Percentiles rank a stretch among this genome's conserved stretches.
Conservation (phyloP, 2,888 invertebrate species). For the Eristalis pertinax region DNA sequence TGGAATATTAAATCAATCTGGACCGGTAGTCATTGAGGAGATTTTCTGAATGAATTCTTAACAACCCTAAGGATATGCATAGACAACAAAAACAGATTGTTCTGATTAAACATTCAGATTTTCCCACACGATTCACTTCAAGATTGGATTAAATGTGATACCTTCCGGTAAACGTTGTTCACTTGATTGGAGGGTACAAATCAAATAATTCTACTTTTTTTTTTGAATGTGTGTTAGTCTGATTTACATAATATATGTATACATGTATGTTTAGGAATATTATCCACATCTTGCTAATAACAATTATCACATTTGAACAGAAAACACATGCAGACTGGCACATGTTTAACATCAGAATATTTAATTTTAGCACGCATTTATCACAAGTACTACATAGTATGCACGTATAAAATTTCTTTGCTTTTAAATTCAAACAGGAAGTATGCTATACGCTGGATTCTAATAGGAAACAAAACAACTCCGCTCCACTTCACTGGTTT, state of each 20-base stretch:
- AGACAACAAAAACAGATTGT: background rate
- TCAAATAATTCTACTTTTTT: background rate
- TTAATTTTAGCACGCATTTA: slow-evolving; percentile 18
- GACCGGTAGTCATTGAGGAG: background rate
- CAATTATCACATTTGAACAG: slow-evolving; percentile 1
- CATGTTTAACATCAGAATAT: background rate
- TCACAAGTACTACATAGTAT: background rate
- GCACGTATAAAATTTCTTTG: background rate
- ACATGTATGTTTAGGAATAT: background rate
- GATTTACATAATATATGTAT: no score
- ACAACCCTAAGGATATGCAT: background rate
- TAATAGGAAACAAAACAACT: slow-evolving; percentile 50
- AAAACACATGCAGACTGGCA: background rate
- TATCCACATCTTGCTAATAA: background rate
- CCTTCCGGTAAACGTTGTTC: background rate
- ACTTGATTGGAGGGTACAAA: background rate
- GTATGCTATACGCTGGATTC: slow-evolving; percentile 30
- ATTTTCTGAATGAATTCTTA: no score
- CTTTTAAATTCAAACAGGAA: slow-evolving; percentile 60
- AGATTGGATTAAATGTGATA: background rate
- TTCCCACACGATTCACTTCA: background rate
- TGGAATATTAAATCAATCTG: background rate
- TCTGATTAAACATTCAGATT: background rate
- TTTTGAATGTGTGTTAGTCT: background rate
- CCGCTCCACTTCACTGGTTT: slow-evolving; percentile 52